Conservation (phyloP, 23 tunicate species). For the Halocynthia roretzi region DNA sequence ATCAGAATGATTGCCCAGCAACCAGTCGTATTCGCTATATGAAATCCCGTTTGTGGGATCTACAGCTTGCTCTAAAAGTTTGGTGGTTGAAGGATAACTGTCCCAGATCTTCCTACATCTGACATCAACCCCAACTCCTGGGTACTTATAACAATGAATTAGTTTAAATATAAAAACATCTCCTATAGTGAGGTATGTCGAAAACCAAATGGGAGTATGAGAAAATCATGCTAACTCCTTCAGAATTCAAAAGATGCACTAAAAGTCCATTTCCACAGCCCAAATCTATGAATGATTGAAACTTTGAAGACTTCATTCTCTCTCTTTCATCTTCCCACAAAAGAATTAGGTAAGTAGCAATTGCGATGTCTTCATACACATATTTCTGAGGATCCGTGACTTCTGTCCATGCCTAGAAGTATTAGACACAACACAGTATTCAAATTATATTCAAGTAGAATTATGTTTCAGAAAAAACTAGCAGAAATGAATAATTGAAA, state of each 20-base stretch:
- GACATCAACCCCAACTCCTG: constrained; percentile 75
- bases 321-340: constrained; percentile 70
- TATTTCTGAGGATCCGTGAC: constrained; percentile 98
- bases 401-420: constrained; percentile 78
- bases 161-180: neutral
- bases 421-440: neutral
- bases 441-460: no score
- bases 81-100: constrained; percentile 19
- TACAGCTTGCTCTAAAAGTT: constrained; percentile 50
- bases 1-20: constrained; percentile 96
- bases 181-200: no score
- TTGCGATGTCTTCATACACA: constrained; percentile 94
- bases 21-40: constrained; percentile 59
- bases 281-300: constrained; percentile 73
- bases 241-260: constrained; percentile 71
- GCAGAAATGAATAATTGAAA: no score
- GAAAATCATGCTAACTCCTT: constrained; percentile 55
- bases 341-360: constrained; percentile 80
- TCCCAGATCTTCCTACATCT: constrained; percentile 69
- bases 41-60: constrained; percentile 41
- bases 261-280: constrained; percentile 98
- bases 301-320: neutral
- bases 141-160: constrained; percentile 28
- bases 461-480: no score
- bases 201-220: neutral